These are phyloP conservation scores for Nothoprocta perdicaria DNA, from an alignment of 2,113 vertebrate species.

Conservation along the genomic window DNA sequence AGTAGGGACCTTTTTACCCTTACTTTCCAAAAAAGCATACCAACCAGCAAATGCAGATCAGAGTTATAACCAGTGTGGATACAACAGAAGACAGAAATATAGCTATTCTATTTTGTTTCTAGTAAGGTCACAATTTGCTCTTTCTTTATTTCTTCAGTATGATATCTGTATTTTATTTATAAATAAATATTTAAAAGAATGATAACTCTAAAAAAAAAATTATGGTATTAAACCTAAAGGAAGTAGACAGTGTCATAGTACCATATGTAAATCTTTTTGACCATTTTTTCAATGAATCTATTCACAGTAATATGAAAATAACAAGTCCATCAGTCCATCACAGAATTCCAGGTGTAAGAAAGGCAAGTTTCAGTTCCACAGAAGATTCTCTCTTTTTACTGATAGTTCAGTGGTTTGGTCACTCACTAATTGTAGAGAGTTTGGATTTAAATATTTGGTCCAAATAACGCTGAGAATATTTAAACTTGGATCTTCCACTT, in stretches of 20 bases:
- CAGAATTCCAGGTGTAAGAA: background rate
- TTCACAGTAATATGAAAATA: background rate
- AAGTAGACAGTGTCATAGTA: background rate
- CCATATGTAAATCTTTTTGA: background rate
- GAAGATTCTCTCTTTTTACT: background rate
- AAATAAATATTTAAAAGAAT: too few species aligned
- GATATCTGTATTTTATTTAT: too few species aligned
- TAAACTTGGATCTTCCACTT: background rate
- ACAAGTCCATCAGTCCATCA: too few species aligned
- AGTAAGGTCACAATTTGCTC: background rate
- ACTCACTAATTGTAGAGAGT: background rate
- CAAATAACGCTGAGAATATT: background rate
- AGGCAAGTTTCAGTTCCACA: background rate
- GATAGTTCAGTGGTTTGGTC: background rate
- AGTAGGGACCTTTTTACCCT: background rate
- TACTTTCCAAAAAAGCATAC: background rate
- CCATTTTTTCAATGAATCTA: accelerated
- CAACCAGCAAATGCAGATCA: background rate
- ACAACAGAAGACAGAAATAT: background rate
- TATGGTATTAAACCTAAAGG: background rate
- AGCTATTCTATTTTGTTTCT: background rate
- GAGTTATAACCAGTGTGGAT: background rate
- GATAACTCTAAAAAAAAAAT: too few species aligned
- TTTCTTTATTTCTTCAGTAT: background rate
- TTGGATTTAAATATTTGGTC: background rate